Conservation (phyloP, 2,888 invertebrate species). For the Adelognathus sp. region DNA sequence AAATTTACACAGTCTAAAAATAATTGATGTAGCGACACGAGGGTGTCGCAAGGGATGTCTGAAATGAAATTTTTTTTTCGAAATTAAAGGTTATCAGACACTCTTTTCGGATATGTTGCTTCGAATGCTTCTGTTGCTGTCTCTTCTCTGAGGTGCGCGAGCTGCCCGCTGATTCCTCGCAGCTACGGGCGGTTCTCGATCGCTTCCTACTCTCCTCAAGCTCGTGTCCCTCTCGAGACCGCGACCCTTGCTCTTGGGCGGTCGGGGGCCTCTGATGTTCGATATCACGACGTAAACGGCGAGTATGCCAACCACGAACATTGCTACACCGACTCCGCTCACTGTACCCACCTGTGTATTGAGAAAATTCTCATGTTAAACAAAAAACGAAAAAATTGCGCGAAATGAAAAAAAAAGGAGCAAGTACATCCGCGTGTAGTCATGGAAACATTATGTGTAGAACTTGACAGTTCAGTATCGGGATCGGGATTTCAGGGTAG, state of each 20-base stretch:
- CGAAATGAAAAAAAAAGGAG: neutral
- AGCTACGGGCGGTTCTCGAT: constrained; percentile 64
- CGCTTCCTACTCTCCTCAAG: constrained; percentile 73
- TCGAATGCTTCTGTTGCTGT: constrained; percentile 73
- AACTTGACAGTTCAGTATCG: too few species aligned
- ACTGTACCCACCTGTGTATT: constrained; percentile 73
- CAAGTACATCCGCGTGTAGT: neutral
- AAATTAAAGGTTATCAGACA: too few species aligned
- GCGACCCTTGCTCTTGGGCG: constrained; percentile 65
- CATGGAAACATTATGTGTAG: too few species aligned
- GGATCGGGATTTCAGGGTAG: too few species aligned
- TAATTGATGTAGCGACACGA: too few species aligned
- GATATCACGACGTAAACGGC: constrained; percentile 76
- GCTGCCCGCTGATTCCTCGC: constrained; percentile 56
- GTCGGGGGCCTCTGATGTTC: constrained; percentile 74
- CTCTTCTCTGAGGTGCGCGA: constrained; percentile 68
- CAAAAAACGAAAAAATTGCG: neutral
- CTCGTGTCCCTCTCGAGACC: constrained; percentile 70
- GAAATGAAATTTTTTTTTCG: neutral
- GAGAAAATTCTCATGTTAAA: neutral
- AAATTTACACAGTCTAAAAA: too few species aligned
- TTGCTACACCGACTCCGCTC: constrained; percentile 76
- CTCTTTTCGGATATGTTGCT: constrained; percentile 77
- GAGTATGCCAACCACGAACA: constrained; percentile 76
- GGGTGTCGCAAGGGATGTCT: neutral